phyloP scores from a whole-genome alignment of 2,888 invertebrate species.

The Nematopogon swammerdamellus region DNA sequence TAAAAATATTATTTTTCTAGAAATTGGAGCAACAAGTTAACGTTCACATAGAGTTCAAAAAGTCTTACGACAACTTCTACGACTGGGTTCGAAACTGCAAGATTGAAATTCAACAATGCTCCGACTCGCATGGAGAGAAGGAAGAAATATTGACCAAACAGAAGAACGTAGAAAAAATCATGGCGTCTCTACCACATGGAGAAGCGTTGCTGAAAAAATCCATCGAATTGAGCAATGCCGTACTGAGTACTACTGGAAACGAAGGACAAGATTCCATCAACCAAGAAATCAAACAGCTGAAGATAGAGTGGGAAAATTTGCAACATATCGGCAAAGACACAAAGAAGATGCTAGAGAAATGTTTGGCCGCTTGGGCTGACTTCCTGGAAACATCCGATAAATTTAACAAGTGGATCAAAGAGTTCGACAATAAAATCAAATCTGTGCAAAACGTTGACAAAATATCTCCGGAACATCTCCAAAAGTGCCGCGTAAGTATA shows the following conservation, averaged over 20 bases:
- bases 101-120: conserved; percentile 79
- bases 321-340: conserved; percentile 75
- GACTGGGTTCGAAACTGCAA: conserved; percentile 83
- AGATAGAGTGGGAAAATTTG: conserved; percentile 78
- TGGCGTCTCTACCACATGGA: conserved; percentile 66
- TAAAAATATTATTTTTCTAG: conserved; percentile 24
- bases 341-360: conserved; percentile 69
- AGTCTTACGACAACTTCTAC: conserved; percentile 74
- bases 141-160: conserved; percentile 73
- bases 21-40: conserved; percentile 79
- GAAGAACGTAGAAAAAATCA: conserved; percentile 68
- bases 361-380: conserved; percentile 77
- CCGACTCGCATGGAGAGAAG: conserved; percentile 86
- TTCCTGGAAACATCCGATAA: conserved; percentile 70
- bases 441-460: conserved; percentile 66
- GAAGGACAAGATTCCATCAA: conserved; percentile 81
- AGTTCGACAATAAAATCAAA: conserved; percentile 63
- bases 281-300: conserved; percentile 77
- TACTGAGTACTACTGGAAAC: conserved; percentile 72
- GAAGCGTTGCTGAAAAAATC: conserved; percentile 71
- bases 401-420: conserved; percentile 73
- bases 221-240: conserved; percentile 69
- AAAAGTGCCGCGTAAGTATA: conserved; percentile 65
- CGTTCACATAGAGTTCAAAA: conserved; percentile 84
- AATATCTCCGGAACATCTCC: conserved; percentile 75